Evolutionary conservation across 1,140 invertebrate species (phyloP).

Genomic region (Temnothorax nylanderi): DNA sequence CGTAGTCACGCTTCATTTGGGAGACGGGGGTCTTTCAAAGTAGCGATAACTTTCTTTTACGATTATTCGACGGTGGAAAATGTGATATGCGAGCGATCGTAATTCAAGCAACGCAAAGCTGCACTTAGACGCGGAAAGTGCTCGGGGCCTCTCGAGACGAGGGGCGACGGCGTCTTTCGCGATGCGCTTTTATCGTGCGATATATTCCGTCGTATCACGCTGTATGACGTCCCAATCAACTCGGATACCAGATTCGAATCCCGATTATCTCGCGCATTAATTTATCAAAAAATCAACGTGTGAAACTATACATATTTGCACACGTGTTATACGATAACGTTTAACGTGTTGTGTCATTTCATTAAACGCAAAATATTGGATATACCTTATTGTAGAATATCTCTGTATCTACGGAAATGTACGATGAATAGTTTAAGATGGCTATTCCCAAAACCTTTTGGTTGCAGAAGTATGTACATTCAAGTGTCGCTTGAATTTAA

Average conservation of each 20-base stretch:
- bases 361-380: background rate
- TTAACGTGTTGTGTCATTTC: background rate
- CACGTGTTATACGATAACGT: background rate
- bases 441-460: background rate
- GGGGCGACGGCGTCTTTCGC: background rate
- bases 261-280: conserved; percentile 19
- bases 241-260: conserved; percentile 1
- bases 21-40: background rate
- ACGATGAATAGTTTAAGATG: background rate
- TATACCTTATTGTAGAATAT: background rate
- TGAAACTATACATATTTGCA: background rate
- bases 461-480: too few relatives aligned
- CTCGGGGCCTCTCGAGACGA: background rate
- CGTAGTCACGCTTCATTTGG: background rate
- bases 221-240: background rate
- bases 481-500: background rate
- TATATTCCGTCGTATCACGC: conserved; percentile 18
- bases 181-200: conserved; percentile 22
- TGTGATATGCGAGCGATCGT: conserved; percentile 20
- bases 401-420: too few relatives aligned
- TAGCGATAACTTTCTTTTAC: conserved; percentile 33
- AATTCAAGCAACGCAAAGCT: conserved; percentile 19
- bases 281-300: conserved; percentile 11
- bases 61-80: background rate
- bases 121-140: conserved; percentile 15